Conservation (phyloP, 2,113 vertebrate genomes). For the Pogonocichla stellata region DNA sequence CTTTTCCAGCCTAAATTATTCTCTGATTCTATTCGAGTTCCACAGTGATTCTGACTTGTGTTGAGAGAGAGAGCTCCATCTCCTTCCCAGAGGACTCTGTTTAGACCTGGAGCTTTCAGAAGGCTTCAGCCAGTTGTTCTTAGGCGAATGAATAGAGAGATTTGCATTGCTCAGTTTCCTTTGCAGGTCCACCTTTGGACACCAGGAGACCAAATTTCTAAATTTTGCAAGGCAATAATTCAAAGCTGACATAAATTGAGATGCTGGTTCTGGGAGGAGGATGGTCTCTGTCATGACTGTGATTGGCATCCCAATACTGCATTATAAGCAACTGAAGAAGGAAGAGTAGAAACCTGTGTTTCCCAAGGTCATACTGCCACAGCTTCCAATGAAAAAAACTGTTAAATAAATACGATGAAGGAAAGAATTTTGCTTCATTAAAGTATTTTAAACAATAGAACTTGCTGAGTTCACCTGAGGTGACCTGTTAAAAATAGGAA, state of each 20-base stretch:
- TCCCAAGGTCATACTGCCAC: background rate
- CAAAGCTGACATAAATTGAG: background rate
- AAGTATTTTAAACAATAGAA: background rate
- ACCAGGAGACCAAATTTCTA: background rate
- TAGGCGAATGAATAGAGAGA: background rate
- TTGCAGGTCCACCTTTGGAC: background rate
- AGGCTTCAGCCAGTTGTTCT: background rate
- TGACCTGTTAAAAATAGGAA: background rate
- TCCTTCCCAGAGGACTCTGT: background rate
- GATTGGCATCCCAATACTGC: background rate
- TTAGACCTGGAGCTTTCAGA: background rate
- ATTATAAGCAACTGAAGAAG: background rate
- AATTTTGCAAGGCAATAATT: background rate
- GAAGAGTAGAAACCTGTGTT: background rate
- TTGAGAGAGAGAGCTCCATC: background rate
- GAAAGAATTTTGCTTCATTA: background rate
- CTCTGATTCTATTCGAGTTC: background rate
- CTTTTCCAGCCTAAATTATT: background rate
- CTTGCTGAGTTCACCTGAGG: background rate
- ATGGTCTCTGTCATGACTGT: background rate
- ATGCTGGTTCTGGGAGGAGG: background rate
- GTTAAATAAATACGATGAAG: background rate
- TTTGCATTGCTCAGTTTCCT: background rate
- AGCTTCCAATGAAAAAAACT: background rate
- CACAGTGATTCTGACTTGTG: background rate